These are phyloP conservation scores for Metopolophium dirhodum DNA, from an alignment of 1,140 invertebrate genomes.

Conservation along the genomic window DNA sequence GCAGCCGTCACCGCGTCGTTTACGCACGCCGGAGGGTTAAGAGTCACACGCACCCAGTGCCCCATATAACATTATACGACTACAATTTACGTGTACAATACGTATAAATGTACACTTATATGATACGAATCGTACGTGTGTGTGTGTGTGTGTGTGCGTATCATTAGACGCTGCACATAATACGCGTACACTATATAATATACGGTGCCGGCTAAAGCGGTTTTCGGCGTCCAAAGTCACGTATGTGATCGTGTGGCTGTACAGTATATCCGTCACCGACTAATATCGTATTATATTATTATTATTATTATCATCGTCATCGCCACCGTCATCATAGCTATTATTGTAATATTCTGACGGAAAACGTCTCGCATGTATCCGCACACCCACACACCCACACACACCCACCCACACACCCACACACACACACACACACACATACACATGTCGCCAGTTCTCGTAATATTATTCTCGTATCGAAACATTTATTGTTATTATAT, in stretches of 20 bases:
- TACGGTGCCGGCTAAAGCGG: conserved; percentile 16
- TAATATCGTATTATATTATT: not conserved
- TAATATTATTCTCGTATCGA: not conserved
- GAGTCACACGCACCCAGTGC: not conserved
- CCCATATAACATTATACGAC: not conserved
- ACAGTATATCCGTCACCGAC: not conserved
- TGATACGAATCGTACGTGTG: too few relatives aligned
- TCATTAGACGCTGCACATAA: conserved; percentile 10
- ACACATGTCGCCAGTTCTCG: not conserved
- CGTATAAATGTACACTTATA: not conserved
- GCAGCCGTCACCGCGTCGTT: not conserved
- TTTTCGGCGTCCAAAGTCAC: conserved; percentile 40
- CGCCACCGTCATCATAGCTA: too few relatives aligned
- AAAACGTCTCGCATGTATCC: not conserved
- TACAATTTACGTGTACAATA: not conserved
- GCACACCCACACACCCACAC: not conserved
- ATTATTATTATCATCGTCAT: not conserved
- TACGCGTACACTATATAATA: not conserved
- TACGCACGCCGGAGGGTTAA: not conserved
- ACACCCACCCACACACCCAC: not conserved
- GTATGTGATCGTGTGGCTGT: not conserved
- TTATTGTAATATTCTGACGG: not conserved
- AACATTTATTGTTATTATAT: conserved; percentile 1
- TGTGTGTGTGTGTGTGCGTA: not conserved
- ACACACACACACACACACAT: not conserved